Evolutionary conservation across 2,113 vertebrate genomes (phyloP), one percentile per base, ranked within the genome.

Genomic region (Tetrao urogallus): DNA sequence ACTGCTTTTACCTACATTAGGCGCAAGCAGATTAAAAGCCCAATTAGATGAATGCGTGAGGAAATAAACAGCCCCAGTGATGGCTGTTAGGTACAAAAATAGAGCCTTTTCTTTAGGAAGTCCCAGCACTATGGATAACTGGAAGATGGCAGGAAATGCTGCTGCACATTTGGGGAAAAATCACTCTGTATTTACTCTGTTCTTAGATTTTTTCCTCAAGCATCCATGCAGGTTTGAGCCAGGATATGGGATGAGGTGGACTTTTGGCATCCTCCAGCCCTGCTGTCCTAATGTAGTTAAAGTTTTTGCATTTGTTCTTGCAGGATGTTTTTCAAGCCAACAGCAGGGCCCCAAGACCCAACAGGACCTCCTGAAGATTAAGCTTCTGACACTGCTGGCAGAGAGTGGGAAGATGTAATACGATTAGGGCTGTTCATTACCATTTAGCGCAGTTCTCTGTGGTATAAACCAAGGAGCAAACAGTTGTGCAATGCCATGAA

Each of bases 221-320:
- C 13, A 56, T 67, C 79, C 67, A 38, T 5, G 3, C 60, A 83
- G 50, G 32, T 50, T 81, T 56, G 72, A 50, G 79, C 83, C 72
- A 64, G 86, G 65, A 74, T 83, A 43, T 81, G 64, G 56, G 79
- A 86, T 88, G 82, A 93, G 34, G 65, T 88, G 75, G 50, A 83
- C 50, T 91, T 95, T 34, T 90, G 76, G 82, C 90, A 90, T 27
- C 60, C 38, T 42, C 32, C 43, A 36, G 42, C 38, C 63, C 1
- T 2, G 15, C 71, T 6, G 3, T 82, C 71, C 60, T 54, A 80
- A 66, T 10, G 27, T 70, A 63, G 66, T 89, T 76, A 64, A 67
- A 61, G 69, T 21, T 95, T 88, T 47, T 81, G 57, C 43, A 32
- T 67, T 67, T 47, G 28, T 25, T 40, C 21, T 67, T n/a, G 36